Percentiles rank a stretch among this genome's conserved stretches.
Conservation (phyloP, 2,797 vertebrate species). For the Liasis olivaceus region DNA sequence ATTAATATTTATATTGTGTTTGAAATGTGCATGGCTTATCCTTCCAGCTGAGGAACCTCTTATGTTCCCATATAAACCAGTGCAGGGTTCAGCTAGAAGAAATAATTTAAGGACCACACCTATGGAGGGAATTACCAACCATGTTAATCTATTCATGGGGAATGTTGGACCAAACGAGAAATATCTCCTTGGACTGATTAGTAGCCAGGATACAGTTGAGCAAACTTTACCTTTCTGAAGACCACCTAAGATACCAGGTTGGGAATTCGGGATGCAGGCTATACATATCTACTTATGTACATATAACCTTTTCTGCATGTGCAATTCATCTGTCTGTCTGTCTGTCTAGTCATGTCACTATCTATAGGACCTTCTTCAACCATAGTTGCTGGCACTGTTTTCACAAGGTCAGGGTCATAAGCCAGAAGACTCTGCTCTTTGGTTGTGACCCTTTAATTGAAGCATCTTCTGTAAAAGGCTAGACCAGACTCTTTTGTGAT, state of each 20-base stretch:
- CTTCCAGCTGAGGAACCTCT: slow-evolving; percentile 55
- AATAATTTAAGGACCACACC: not conserved
- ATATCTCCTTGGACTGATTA: not conserved
- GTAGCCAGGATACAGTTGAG: not conserved
- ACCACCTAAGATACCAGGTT: not conserved
- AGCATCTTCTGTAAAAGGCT: too few species aligned
- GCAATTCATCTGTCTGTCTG: not conserved
- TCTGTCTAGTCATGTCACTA: too few species aligned
- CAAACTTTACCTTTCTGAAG: not conserved
- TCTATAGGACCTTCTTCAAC: too few species aligned
- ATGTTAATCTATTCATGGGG: not conserved
- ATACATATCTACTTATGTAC: not conserved
- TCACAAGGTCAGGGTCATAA: too few species aligned
- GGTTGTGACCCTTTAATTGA: too few species aligned
- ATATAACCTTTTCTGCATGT: not conserved
- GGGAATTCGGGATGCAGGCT: not conserved
- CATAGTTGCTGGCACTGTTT: too few species aligned
- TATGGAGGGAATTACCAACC: not conserved
- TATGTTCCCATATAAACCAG: slow-evolving; percentile 55
- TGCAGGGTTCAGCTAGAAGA: slow-evolving; percentile 43
- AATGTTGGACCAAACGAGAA: not conserved
- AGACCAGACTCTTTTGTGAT: too few species aligned
- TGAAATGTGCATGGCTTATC: slow-evolving; percentile 59
- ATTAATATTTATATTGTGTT: slow-evolving; percentile 68
- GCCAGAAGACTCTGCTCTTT: too few species aligned